Evolutionary conservation across 2,113 vertebrate species (phyloP), one percentile per base, ranked within the genome.

Genomic region (Calcarius ornatus): DNA sequence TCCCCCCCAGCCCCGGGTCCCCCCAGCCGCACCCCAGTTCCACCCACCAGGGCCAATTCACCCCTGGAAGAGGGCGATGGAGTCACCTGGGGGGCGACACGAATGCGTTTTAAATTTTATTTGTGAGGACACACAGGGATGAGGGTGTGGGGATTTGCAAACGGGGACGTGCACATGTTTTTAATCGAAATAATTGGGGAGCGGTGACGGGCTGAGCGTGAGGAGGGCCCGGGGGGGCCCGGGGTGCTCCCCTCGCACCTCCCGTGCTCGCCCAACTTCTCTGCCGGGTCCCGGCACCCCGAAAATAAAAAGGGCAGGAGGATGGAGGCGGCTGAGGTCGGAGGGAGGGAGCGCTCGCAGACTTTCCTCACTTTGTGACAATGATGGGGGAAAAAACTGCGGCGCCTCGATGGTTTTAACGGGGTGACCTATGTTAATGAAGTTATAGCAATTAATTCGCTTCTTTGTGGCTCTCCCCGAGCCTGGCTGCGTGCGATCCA

Each of bases 381-480:
- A 89, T 47, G 47, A n/a, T n/a, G n/a, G 37, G 63, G 79, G 5
- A 12, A 53, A 37, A 76, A 80, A 73, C 83, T 28, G 89, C 97
- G 38, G 88, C 81, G 54, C 81, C 97, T 96, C 96, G 6, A 86
- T 96, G 94, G 43, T 92, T 97, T 95, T 97, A 96, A 96, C 79
- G 95, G 96, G 94, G 96, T 95, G 96, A 96, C 96, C 97, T 95
- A 97, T 96, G 97, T 97, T 97, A 97, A 97, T 98, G 97, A 97
- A 97, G 98, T 97, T 94, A 92, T 86, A 96, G 97, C 96, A 96
- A 97, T 98, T 97, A 98, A 97, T 97, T 97, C 97, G 70, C 85
- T 92, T 95, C 97, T 97, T 98, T 97, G 96, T 97, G 96, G 94
- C 93, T 91, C 83, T 90, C 97, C 71, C 95, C 72, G 91, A 96